A percentile compares a stretch with the other conserved stretches of the same genome.
phyloP scores from a whole-genome alignment of 2,888 invertebrate genomes.

The Nezara viridula region DNA sequence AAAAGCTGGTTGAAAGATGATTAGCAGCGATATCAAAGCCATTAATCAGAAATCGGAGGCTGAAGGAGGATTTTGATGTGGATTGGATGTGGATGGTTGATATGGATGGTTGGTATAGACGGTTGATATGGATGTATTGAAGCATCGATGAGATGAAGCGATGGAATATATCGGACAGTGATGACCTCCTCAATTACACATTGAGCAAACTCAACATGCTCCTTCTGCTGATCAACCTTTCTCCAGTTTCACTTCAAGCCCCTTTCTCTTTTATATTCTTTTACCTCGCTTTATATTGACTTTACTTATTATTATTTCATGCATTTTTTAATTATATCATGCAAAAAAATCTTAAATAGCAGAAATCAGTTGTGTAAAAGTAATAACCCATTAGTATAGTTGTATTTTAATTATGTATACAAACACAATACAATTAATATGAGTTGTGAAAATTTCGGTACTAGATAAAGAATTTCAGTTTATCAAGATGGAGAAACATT shows the following conservation, averaged over 20 bases:
- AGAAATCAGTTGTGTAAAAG: too few species aligned
- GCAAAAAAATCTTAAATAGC: too few species aligned
- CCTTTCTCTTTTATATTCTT: background rate
- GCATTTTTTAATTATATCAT: too few species aligned
- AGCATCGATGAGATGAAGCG: background rate
- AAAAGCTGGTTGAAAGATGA: background rate
- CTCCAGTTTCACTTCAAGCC: conserved; percentile 12
- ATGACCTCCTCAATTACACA: conserved; percentile 16
- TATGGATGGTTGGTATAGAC: background rate
- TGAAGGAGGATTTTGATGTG: background rate
- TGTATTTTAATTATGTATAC: too few species aligned
- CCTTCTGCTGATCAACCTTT: background rate
- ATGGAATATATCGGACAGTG: background rate
- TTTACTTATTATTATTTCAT: background rate
- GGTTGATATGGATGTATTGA: background rate
- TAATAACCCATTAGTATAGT: too few species aligned
- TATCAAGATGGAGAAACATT: too few species aligned
- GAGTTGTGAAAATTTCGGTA: too few species aligned
- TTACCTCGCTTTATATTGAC: background rate
- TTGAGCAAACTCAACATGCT: background rate
- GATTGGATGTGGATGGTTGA: too few species aligned
- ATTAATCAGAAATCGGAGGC: background rate
- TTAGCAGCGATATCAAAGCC: background rate
- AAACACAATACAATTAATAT: too few species aligned
- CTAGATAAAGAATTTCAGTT: too few species aligned